Base-by-base conservation (phyloP, 2,797 vertebrate species). In the Sebastolobus altivelis region DNA sequence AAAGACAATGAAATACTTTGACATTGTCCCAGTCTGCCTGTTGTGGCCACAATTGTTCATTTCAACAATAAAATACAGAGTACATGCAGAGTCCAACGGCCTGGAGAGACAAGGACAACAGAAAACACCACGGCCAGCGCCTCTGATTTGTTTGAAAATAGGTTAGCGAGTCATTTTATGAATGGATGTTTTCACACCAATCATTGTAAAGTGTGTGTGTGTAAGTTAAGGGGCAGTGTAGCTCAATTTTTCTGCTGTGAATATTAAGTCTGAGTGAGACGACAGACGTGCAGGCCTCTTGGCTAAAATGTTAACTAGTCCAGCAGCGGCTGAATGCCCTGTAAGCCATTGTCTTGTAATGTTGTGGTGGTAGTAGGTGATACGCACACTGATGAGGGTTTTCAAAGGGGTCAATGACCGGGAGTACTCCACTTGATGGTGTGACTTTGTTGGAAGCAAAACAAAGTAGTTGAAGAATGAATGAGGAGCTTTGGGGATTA, bases 381-480 rank as follows among this genome's bases (percentile, higher is more conserved):
- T 69, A 71, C 0, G 79, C 85, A 91, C 87, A 88, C 86, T 88
- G 89, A 92, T 86, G 81, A 88, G 83, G 59, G 76, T 38, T 79
- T 85, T 75, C 35, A 77, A 66, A 72, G 16, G 68, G 92, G 92
- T 91, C 88, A 90, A 65, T 66, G 85, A 79, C 89, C 85, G 77
- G 43, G 62, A 90, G 84, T 87, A 82, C 65, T 63, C 20, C 65
- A 35, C 38, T 61, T 37, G 62, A 85, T 90, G 79, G 84, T 81
- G 85, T 88, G 88, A 92, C 75, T 83, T 84, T 75, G 70, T 70
- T 81, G 69, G 79, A 79, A 75, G 79, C 72, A 76, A 84, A 89
- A 88, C 79, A 87, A 83, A 86, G 38, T 75, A 8, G 74, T 10
- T 38, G n/a, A 79, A 73, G 83, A 88, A 81, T 73, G 62, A 86